Base-by-base conservation (phyloP, 2,888 invertebrate genomes). In the Auanema sp. region DNA sequence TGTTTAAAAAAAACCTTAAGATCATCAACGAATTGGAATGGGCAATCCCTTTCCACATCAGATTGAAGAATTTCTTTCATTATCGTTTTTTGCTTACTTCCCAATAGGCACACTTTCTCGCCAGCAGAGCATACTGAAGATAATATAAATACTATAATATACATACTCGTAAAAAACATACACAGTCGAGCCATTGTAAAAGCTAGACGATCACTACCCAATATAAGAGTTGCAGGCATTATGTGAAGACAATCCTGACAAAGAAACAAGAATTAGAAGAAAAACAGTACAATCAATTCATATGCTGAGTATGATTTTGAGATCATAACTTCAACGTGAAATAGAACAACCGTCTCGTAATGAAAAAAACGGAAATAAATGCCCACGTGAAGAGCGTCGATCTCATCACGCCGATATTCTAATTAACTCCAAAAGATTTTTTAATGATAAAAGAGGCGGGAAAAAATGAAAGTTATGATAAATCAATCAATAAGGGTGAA, bases 11-110 rank as follows among this genome's bases (percentile, higher is more conserved):
- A 33, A 25, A 60, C 60, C 25, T 53, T 54, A 40, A 60, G 60
- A 33, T 60, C 60, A 43, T 60, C 60, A 25, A 60, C 47, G 41
- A 60, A 60, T 41, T 60, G 60, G 40, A 60, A 60, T 25, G 60
- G 60, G 25, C 53, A 49, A 49, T 60, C 60, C 49, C 55, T 60
- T 40, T 60, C 60, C 12, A 60, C 60, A 14, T 41, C 60, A 25
- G 49, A 49, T 8, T 25, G 54, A n/a, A 60, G 44, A 47, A 60
- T 60, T 14, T 24, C 23, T 24, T 47, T 49, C 25, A 60, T 14
- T 2, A 33, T 18, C 16, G 16, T 18, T 14, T 47, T 24, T 18
- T 60, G 52, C n/a, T 23, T 53, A 12, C 43, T 55, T 42, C 60
- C 60, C 23, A 60, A 21, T 11, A 60, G 60, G 16, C 54, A 54